phyloP scores from a whole-genome alignment of 2,888 invertebrate genomes.

The Diplolepis rosae region DNA sequence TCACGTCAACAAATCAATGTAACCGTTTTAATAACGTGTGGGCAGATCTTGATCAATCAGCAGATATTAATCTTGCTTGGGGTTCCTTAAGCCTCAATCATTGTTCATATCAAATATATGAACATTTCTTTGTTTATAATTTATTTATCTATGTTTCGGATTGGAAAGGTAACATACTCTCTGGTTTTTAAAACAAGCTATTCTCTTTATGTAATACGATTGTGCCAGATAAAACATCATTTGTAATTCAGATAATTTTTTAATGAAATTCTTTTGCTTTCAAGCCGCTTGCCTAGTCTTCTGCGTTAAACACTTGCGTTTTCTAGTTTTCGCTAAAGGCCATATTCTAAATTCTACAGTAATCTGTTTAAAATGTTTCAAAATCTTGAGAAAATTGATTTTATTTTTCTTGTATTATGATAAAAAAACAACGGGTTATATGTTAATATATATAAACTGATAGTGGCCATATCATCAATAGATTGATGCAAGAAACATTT shows the following conservation, averaged over 20 bases:
- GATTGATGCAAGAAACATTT: background rate
- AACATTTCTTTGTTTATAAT: too few species aligned
- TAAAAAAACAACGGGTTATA: background rate
- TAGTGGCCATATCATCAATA: background rate
- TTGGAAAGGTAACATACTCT: too few species aligned
- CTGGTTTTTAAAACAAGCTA: background rate
- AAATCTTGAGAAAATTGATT: background rate
- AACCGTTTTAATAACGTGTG: background rate
- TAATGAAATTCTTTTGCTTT: slow-evolving; percentile 28
- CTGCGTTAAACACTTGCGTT: background rate
- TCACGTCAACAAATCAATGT: background rate
- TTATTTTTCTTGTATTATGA: background rate
- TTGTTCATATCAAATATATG: too few species aligned
- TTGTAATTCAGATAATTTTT: slow-evolving; percentile 18
- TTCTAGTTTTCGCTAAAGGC: background rate
- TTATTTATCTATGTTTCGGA: too few species aligned
- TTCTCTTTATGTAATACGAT: background rate
- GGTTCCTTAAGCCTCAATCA: too few species aligned
- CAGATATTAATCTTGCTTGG: too few species aligned
- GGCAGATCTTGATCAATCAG: background rate
- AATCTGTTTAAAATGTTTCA: background rate
- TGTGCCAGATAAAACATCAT: background rate
- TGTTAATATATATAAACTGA: background rate
- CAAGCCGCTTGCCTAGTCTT: slow-evolving; percentile 5
- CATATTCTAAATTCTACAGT: background rate